Percentiles rank a stretch among this genome's conserved stretches.
These are phyloP conservation scores for Carassius auratus DNA, from an alignment of 2,113 vertebrate species.

Conservation along the genomic window DNA sequence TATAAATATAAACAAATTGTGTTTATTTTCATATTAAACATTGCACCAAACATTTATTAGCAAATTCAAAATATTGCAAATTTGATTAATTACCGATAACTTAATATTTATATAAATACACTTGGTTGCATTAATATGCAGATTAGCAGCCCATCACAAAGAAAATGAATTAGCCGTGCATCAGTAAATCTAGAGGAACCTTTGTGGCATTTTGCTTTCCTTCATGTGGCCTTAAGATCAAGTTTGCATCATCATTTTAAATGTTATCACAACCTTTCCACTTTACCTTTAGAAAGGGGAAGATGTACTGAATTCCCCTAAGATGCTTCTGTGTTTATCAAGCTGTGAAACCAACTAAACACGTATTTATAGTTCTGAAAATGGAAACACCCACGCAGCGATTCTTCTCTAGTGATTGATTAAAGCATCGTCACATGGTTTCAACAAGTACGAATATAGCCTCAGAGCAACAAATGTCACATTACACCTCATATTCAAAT, in stretches of 20 bases:
- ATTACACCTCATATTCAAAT: background rate
- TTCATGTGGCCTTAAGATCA: background rate
- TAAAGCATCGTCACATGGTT: background rate
- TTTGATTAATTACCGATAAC: background rate
- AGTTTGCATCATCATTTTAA: background rate
- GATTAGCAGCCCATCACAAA: background rate
- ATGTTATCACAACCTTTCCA: background rate
- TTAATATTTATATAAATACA: background rate
- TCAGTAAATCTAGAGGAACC: background rate
- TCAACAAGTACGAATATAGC: background rate
- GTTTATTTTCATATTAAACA: background rate
- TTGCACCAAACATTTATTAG: background rate
- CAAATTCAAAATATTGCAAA: background rate
- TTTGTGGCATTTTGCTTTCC: background rate
- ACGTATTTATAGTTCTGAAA: background rate
- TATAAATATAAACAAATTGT: background rate
- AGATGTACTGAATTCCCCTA: constrained; percentile 35
- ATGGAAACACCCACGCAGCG: constrained; percentile 44
- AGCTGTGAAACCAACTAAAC: background rate
- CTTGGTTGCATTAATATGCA: background rate
- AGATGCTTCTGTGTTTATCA: constrained; percentile 12
- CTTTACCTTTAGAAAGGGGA: background rate
- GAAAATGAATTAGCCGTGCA: background rate
- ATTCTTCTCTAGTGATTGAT: constrained; percentile 29
- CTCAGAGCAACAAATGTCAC: background rate